Evolutionary conservation across 2,888 invertebrate species (phyloP).

Genomic region (Hypercompe scribonia): DNA sequence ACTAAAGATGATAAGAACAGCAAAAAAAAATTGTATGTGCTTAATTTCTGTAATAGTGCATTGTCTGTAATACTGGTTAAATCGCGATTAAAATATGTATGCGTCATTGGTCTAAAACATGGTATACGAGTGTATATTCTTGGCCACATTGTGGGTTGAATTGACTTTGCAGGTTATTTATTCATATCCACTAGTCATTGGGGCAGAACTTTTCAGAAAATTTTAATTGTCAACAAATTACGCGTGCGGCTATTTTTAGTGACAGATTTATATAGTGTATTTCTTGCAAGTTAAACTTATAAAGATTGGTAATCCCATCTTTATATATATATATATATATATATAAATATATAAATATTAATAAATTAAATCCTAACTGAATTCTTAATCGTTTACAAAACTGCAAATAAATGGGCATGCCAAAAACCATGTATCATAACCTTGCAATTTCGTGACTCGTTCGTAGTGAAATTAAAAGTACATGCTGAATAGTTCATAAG

Average conservation of each 20-base stretch:
- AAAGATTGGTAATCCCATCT: no score
- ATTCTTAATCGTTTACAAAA: background rate
- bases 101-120: no score
- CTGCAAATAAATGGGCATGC: conserved; percentile 18
- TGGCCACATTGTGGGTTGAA: no score
- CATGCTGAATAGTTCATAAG: conserved; percentile 24
- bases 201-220: background rate
- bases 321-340: no score
- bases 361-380: background rate
- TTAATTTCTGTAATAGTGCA: no score
- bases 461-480: conserved; percentile 29
- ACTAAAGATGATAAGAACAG: background rate
- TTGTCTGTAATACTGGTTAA: no score
- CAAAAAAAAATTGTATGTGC: background rate
- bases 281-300: background rate
- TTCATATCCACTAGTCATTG: no score
- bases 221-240: background rate
- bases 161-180: no score
- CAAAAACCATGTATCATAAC: conserved; percentile 25
- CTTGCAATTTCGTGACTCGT: conserved; percentile 42
- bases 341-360: no score
- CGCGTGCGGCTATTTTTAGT: no score
- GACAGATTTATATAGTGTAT: background rate
- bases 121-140: no score
- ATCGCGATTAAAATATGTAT: no score